Percentiles rank a stretch among this genome's conserved stretches.
Evolutionary conservation across 1,140 invertebrate genomes (phyloP).

Genomic region (Wasmannia auropunctata): DNA sequence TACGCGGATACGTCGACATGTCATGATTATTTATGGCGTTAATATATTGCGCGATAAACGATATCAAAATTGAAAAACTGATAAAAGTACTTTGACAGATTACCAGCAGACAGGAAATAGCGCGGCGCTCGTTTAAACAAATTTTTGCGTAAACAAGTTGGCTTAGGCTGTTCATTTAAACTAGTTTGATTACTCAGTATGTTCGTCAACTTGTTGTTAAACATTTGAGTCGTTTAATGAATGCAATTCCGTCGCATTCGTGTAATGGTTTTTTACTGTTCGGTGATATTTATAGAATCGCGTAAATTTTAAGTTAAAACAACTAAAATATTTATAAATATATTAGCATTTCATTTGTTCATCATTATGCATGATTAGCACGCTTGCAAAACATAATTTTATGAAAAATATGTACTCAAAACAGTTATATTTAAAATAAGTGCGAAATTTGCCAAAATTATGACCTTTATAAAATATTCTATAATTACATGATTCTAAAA

Average conservation of each 20-base stretch:
- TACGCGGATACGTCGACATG: not conserved
- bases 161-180: constrained; percentile 15
- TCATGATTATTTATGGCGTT: constrained; percentile 60
- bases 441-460: not conserved
- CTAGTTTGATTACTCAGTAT: not conserved
- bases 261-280: not conserved
- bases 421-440: not conserved
- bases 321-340: constrained; percentile 22
- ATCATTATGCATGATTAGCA: not conserved
- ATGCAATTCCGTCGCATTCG: not conserved
- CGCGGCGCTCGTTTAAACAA: constrained; percentile 1
- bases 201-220: not conserved
- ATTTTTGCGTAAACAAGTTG: constrained; percentile 19
- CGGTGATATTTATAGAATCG: not conserved
- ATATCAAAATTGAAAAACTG: constrained; percentile 56
- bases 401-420: not conserved
- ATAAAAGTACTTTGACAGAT: constrained; percentile 28
- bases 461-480: not conserved
- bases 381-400: constrained; percentile 2
- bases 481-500: not conserved
- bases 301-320: constrained; percentile 1
- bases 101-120: not conserved
- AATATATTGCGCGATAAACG: constrained; percentile 47
- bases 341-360: not conserved
- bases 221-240: not conserved